Percentiles rank a stretch among this genome's conserved stretches.
Evolutionary conservation across 2,113 vertebrate species (phyloP).

Genomic region (Pedetes capensis): DNA sequence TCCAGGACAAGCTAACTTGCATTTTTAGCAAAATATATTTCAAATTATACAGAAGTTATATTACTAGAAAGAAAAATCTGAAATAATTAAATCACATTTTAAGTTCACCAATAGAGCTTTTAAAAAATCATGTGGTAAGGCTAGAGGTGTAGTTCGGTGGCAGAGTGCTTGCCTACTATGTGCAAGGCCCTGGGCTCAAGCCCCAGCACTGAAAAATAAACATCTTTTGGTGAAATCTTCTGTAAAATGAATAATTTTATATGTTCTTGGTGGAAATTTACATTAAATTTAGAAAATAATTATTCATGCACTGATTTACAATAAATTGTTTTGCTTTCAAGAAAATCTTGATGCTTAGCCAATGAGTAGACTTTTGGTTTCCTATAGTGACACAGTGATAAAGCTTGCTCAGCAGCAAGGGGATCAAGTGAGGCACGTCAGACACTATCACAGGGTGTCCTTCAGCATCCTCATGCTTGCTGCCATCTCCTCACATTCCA

Average conservation of each 20-base stretch:
- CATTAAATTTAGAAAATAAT: slow-evolving; percentile 12
- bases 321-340: not conserved
- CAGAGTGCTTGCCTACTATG: not conserved
- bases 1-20: not conserved
- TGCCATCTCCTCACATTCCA: not conserved
- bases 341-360: not conserved
- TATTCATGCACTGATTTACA: not conserved
- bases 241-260: slow-evolving; percentile 11
- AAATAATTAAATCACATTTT: slow-evolving; percentile 3
- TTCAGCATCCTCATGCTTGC: not conserved
- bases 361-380: not conserved
- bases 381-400: not conserved
- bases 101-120: not conserved
- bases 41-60: not conserved
- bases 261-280: not conserved
- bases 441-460: not conserved
- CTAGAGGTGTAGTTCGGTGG: not conserved
- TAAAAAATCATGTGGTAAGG: not conserved
- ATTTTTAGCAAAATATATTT: not conserved
- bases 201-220: not conserved
- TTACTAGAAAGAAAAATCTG: not conserved
- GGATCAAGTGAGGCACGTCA: not conserved
- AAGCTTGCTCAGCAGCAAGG: not conserved
- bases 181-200: not conserved
- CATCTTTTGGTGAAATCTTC: not conserved